Conservation (phyloP, 2,113 vertebrate genomes). For the Nycticorax nycticorax region DNA sequence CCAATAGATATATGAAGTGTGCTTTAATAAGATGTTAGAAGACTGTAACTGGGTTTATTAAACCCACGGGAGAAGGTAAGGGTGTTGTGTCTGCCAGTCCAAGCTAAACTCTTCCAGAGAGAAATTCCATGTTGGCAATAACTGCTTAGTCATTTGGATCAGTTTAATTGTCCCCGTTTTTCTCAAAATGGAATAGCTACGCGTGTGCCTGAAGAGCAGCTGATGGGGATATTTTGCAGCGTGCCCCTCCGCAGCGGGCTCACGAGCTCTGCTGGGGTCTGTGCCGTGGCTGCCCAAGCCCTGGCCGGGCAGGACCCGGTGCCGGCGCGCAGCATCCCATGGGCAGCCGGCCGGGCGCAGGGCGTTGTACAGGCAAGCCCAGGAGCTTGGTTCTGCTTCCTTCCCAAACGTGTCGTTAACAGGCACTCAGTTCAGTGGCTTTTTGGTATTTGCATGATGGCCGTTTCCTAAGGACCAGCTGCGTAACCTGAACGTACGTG, state of each 20-base stretch:
- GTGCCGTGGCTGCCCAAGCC: neutral
- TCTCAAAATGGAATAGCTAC: neutral
- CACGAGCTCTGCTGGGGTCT: neutral
- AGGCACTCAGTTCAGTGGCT: neutral
- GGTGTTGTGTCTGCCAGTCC: neutral
- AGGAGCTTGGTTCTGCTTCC: neutral
- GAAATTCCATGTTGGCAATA: neutral
- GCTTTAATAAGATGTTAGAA: neutral
- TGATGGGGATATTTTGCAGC: neutral
- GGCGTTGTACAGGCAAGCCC: neutral
- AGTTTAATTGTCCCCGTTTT: neutral
- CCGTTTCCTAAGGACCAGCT: neutral
- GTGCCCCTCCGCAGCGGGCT: neutral
- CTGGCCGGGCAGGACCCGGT: neutral
- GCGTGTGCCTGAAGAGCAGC: neutral
- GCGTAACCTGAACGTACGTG: neutral
- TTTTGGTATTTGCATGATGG: neutral
- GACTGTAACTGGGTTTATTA: neutral
- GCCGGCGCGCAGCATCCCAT: neutral
- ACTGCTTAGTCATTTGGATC: conserved; percentile 21
- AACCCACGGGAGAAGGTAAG: conserved; percentile 5
- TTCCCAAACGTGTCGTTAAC: neutral
- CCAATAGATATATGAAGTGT: neutral
- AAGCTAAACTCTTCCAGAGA: neutral
- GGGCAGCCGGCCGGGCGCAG: neutral